Base-by-base conservation (phyloP, 1,140 invertebrate genomes). In the Lordiphosa stackelbergi region DNA sequence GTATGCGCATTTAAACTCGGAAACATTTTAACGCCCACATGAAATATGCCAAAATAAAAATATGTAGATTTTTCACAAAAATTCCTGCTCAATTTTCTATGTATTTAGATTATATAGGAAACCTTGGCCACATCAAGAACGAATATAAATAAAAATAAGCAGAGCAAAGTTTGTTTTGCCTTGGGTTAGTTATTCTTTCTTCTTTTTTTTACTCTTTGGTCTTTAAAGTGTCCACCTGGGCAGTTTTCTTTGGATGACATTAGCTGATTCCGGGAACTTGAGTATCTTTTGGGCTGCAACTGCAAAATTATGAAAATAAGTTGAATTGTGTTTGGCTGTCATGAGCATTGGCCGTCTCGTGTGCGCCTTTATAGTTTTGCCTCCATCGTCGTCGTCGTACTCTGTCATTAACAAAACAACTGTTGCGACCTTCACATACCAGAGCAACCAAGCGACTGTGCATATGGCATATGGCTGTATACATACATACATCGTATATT, bases 371-470 rank as follows among this genome's bases (percentile, higher is more conserved):
- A 60, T 64, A 48, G 60, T 48, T 65, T 66, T 47, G 53, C 54
- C 65, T 45, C 47, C 45, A 37, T 49, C 12, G 63, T 66, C 41
- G 57, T 59, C 48, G 63, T 69, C 71, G 72, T 81, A 75, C 64
- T 75, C 85, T 86, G 85, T 86, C 84, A 86, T 86, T 86, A 86
- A 86, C 74, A 86, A 86, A 86, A 86, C 85, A 86, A 86, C 85
- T 86, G 84, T 78, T 86, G 84, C 85, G 85, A 86, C 85, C 85
- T 86, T 86, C 85, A 73, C 85, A 86, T 86, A 86, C 85, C 85
- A 86, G 85, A 81, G 73, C 75, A 81, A 46, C 78, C 75, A 64
- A 81, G 63, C 75, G 71, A 81, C 77, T 81, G 71, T 68, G 74
- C 63, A 35, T 53, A 43, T 58, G 36, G 74, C 63, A 35, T 53